Evolutionary conservation across 2,113 vertebrate species (phyloP).

Genomic region (Pygoscelis adeliae): DNA sequence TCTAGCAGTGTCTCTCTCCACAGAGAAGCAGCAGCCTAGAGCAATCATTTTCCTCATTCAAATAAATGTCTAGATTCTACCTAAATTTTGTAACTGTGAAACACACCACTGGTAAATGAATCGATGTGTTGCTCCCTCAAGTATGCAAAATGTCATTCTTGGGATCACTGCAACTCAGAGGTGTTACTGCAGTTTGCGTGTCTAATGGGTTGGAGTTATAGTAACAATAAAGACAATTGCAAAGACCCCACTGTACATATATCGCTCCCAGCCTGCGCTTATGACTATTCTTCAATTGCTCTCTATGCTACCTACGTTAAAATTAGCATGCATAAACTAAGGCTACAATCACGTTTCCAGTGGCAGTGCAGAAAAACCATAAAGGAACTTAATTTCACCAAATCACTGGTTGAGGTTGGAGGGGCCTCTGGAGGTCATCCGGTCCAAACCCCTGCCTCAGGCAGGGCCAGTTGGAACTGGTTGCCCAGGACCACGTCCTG

Average conservation of each 20-base stretch:
- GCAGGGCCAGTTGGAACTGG: background rate
- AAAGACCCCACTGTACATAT: background rate
- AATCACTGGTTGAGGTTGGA: background rate
- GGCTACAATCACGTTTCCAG: background rate
- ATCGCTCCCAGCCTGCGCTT: background rate
- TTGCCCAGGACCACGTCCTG: background rate
- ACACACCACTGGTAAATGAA: background rate
- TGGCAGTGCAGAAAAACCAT: background rate
- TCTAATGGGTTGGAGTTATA: background rate
- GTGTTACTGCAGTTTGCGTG: background rate
- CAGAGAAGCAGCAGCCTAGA: background rate
- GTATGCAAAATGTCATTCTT: background rate
- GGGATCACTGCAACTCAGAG: background rate
- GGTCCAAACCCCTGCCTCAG: background rate
- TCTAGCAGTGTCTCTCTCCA: background rate
- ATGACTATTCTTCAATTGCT: background rate
- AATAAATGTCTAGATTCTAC: background rate
- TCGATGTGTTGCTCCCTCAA: background rate
- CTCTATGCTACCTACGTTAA: background rate
- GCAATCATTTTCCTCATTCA: background rate
- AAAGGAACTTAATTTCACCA: background rate
- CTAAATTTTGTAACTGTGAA: background rate
- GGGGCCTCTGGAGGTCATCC: background rate
- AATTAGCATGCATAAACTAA: background rate
- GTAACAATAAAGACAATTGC: background rate